Evolutionary conservation across 2,113 vertebrate genomes (phyloP).

Genomic region (Deroptyus accipitrinus): DNA sequence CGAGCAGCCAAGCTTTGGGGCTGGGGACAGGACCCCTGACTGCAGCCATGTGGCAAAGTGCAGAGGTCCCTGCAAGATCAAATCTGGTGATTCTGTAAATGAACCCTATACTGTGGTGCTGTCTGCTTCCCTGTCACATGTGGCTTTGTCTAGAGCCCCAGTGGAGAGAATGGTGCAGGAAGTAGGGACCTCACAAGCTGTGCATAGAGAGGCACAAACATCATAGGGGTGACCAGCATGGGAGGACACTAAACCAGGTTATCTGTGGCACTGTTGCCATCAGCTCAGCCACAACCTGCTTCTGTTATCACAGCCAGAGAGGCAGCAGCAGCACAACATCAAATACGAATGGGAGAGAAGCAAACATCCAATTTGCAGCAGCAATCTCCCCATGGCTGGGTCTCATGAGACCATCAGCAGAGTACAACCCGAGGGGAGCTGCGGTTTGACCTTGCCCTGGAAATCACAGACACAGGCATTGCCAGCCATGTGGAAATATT

Average conservation of each 20-base stretch:
- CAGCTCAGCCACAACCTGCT: not conserved
- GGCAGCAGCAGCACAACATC: not conserved
- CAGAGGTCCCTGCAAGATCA: not conserved
- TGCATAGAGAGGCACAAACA: accelerated
- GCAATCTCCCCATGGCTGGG: not conserved
- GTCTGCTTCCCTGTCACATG: not conserved
- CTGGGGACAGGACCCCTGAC: not conserved
- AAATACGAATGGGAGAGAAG: not conserved
- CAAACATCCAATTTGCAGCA: not conserved
- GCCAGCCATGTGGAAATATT: not conserved
- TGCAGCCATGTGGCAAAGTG: not conserved
- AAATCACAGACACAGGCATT: not conserved
- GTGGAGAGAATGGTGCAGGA: not conserved
- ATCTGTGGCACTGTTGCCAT: not conserved
- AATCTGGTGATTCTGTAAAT: not conserved
- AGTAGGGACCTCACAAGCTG: not conserved
- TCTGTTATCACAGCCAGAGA: not conserved
- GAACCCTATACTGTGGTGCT: accelerated
- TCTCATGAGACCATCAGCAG: not conserved
- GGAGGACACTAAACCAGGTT: not conserved
- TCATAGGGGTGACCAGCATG: accelerated
- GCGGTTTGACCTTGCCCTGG: not conserved
- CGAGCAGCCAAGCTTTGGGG: not conserved
- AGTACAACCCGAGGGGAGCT: not conserved
- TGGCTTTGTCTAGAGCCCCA: accelerated